Percentiles rank a stretch among this genome's conserved stretches.
Evolutionary conservation across 2,113 vertebrate species (phyloP).

Genomic region (Suncus etruscus): DNA sequence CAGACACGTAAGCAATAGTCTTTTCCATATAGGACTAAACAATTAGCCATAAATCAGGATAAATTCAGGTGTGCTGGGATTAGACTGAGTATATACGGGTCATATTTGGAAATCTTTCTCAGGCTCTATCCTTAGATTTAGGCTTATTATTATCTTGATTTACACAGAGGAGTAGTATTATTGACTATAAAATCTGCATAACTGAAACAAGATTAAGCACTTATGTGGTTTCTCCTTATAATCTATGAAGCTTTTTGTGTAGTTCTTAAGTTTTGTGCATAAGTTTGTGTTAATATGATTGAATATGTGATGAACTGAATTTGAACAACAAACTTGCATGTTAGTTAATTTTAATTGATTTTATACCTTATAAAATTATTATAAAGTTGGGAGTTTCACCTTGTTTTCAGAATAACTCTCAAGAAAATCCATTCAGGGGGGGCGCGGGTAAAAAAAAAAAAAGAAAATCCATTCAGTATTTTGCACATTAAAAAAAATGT

Average conservation of each 20-base stretch:
- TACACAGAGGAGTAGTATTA: neutral
- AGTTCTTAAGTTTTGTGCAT: slow-evolving; percentile 11
- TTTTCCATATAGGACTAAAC: neutral
- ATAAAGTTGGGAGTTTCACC: neutral
- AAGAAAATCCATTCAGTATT: slow-evolving; percentile 36
- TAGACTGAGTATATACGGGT: neutral
- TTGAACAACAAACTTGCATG: neutral
- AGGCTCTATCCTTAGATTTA: neutral
- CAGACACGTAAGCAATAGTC: neutral
- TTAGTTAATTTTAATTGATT: neutral
- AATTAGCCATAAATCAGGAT: neutral
- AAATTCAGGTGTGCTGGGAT: neutral
- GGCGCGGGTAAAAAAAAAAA: too few relatives aligned
- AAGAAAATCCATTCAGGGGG: slow-evolving; percentile 41
- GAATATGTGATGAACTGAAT: neutral
- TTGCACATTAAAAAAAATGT: neutral
- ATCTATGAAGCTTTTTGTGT: neutral
- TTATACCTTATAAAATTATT: neutral
- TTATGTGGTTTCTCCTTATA: neutral
- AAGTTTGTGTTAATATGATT: slow-evolving; percentile 1
- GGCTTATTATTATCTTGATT: neutral
- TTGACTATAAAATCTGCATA: neutral
- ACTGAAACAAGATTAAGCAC: neutral
- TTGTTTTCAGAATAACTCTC: slow-evolving; percentile 32
- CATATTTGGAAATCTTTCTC: neutral